A percentile compares a stretch with the other conserved stretches of the same genome.
Conservation (phyloP, 2,888 invertebrate genomes). For the Diplazon laetatorius region DNA sequence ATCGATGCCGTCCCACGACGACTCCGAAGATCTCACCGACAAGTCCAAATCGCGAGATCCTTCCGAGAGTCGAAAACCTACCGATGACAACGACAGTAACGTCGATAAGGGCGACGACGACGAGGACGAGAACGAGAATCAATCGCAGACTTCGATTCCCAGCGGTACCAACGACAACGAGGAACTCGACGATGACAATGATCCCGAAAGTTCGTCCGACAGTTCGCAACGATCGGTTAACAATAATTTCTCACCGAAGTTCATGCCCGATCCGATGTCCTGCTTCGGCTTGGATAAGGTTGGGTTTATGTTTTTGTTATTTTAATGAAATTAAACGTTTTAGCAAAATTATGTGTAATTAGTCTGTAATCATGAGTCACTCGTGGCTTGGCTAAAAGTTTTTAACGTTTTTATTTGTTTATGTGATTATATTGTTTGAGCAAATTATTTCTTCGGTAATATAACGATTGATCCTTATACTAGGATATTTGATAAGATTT, state of each 20-base stretch:
- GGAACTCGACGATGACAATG: slow-evolving; percentile 77
- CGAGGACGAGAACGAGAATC: slow-evolving; percentile 75
- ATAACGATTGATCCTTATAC: no score
- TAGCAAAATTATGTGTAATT: no score
- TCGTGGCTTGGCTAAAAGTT: no score
- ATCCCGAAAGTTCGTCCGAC: slow-evolving; percentile 75
- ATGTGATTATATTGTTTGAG: no score
- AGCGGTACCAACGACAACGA: slow-evolving; percentile 76
- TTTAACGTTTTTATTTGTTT: no score
- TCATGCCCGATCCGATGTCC: slow-evolving; percentile 74
- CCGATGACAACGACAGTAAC: slow-evolving; percentile 77
- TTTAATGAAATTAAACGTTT: no score
- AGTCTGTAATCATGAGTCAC: no score
- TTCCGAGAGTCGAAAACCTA: slow-evolving; percentile 50
- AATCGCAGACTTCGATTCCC: slow-evolving; percentile 70
- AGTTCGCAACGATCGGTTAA: slow-evolving; percentile 77
- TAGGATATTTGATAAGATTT: no score
- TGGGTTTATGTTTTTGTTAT: slow-evolving; percentile 24
- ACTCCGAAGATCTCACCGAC: slow-evolving; percentile 57
- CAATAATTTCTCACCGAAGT: slow-evolving; percentile 75
- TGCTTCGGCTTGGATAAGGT: slow-evolving; percentile 79
- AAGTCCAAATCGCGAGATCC: slow-evolving; percentile 55
- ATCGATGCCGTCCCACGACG: slow-evolving; percentile 49
- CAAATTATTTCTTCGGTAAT: no score
- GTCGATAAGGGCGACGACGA: slow-evolving; percentile 71